Conservation (phyloP, 2,797 vertebrate species). For the Oceanodroma leucorhoa region DNA sequence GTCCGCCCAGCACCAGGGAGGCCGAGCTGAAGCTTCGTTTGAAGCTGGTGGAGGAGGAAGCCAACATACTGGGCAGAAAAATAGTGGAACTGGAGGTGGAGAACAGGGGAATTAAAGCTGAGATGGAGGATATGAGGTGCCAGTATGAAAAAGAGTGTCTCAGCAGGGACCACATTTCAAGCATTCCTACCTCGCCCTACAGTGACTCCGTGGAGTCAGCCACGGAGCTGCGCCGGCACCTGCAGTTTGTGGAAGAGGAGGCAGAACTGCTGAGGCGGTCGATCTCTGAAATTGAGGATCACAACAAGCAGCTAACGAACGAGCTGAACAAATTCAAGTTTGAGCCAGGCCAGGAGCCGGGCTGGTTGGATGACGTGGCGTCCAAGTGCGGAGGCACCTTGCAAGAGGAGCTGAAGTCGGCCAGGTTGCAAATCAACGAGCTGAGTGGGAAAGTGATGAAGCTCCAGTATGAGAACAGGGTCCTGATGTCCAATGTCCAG, state of each 20-base stretch:
- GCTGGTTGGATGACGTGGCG: conserved; percentile 63
- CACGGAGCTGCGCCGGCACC: conserved; percentile 89
- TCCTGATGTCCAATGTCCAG: conserved; percentile 92
- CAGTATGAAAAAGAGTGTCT: conserved; percentile 91
- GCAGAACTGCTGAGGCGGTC: conserved; percentile 93
- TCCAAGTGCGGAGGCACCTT: conserved; percentile 67
- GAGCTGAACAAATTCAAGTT: conserved; percentile 96
- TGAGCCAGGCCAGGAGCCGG: conserved; percentile 77
- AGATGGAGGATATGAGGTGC: conserved; percentile 93
- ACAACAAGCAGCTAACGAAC: conserved; percentile 91
- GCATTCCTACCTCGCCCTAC: conserved; percentile 92
- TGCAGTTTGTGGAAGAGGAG: conserved; percentile 98
- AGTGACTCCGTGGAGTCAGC: conserved; percentile 89
- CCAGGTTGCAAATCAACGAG: conserved; percentile 91
- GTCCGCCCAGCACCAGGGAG: conserved; percentile 90
- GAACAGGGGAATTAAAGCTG: conserved; percentile 93
- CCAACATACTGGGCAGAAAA: conserved; percentile 95
- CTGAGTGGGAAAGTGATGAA: conserved; percentile 94
- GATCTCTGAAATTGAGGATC: conserved; percentile 95
- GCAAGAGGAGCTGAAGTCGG: conserved; percentile 92
- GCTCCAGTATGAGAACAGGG: conserved; percentile 95
- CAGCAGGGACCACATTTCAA: conserved; percentile 88
- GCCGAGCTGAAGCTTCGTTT: conserved; percentile 88
- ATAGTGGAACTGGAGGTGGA: conserved; percentile 98
- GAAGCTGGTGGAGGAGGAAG: conserved; percentile 96